phyloP scores from a whole-genome alignment of 2,888 invertebrate species.

The Sthenelais limicola region DNA sequence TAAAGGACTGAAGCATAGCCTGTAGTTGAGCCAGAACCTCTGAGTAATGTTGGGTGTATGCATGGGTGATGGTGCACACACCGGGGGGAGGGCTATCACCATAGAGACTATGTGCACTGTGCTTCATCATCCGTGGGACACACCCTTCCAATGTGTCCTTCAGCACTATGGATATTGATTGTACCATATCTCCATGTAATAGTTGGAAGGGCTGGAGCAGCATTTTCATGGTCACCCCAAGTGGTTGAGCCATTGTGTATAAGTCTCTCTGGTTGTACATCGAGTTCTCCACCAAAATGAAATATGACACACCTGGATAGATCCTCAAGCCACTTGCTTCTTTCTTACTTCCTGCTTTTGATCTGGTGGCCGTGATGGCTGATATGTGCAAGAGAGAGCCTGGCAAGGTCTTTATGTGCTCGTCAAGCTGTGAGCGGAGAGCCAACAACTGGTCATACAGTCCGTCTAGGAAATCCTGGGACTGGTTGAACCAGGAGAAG shows the following conservation, averaged over 20 bases:
- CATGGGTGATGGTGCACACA: too few relatives aligned
- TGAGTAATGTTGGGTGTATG: too few relatives aligned
- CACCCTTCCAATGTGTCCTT: constrained; percentile 17
- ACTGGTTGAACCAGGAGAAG: constrained; percentile 30
- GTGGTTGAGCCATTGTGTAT: background rate
- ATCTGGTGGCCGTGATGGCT: constrained; percentile 15
- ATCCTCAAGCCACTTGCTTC: constrained; percentile 4
- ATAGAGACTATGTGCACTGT: too few relatives aligned
- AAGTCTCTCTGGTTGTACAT: constrained; percentile 9
- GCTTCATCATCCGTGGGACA: constrained; percentile 5
- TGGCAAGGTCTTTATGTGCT: too few relatives aligned
- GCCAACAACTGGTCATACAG: background rate
- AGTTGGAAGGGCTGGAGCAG: constrained; percentile 28
- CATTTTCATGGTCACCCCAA: constrained; percentile 29
- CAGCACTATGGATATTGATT: background rate
- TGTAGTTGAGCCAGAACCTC: too few relatives aligned
- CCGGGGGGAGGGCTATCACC: too few relatives aligned
- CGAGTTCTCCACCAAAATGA: background rate
- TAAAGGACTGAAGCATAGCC: too few relatives aligned
- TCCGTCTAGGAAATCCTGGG: constrained; percentile 10
- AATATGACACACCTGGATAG: constrained; percentile 31
- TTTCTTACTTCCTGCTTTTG: background rate
- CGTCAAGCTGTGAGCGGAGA: constrained; percentile 10
- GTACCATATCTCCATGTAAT: background rate
- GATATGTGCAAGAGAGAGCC: constrained; percentile 12